Percentiles rank a stretch among this genome's conserved stretches.
Conservation (phyloP, 2,888 invertebrate species). For the Chymomyza fuscimana region DNA sequence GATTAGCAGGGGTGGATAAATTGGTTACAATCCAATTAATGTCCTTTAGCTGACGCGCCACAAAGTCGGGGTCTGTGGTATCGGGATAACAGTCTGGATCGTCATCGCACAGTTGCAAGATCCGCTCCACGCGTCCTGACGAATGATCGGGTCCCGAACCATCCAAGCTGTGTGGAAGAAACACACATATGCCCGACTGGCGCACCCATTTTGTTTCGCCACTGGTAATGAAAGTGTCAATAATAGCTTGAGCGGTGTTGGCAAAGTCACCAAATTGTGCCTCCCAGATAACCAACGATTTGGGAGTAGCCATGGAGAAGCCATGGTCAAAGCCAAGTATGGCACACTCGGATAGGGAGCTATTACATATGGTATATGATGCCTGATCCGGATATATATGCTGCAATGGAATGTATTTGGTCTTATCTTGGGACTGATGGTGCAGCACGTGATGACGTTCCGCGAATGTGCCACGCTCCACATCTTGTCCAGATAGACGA, state of each 20-base stretch:
- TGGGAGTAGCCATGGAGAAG: slow-evolving; percentile 97
- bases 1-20: slow-evolving; percentile 96
- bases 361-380: slow-evolving; percentile 97
- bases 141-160: slow-evolving; percentile 94
- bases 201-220: slow-evolving; percentile 99
- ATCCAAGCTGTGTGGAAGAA: slow-evolving; percentile 98
- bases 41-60: slow-evolving; percentile 95
- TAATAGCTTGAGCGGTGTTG: slow-evolving; percentile 99
- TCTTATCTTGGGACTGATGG: slow-evolving; percentile 96
- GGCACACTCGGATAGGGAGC: slow-evolving; percentile 95
- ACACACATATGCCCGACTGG: slow-evolving; percentile 95
- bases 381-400: slow-evolving; percentile 97
- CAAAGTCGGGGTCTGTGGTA: slow-evolving; percentile 88
- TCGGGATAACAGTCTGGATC: slow-evolving; percentile 97
- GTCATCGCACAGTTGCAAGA: slow-evolving; percentile 95
- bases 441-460: slow-evolving; percentile 98
- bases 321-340: slow-evolving; percentile 96
- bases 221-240: slow-evolving; percentile 92
- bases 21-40: slow-evolving; percentile 98
- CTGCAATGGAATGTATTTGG: slow-evolving; percentile 89
- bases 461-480: slow-evolving; percentile 97
- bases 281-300: slow-evolving; percentile 97
- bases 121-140: slow-evolving; percentile 85
- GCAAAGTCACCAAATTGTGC: slow-evolving; percentile 99
- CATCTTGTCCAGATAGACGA: slow-evolving; percentile 95